A percentile compares a stretch with the other conserved stretches of the same genome.
phyloP scores from a whole-genome alignment of 2,888 invertebrate genomes.

The Drosophila greeni region DNA sequence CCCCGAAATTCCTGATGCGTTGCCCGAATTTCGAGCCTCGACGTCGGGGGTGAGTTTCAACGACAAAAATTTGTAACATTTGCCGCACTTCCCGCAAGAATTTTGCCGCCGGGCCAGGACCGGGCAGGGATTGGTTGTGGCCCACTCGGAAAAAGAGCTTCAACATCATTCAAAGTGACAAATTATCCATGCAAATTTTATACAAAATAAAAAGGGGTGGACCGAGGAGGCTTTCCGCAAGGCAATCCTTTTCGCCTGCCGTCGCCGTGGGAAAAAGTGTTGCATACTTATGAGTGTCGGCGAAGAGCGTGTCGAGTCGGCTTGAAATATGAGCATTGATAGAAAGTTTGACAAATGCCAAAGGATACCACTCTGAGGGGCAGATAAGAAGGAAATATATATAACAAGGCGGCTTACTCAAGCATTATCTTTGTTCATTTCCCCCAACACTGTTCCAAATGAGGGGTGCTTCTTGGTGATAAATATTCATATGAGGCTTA shows the following conservation, averaged over 20 bases:
- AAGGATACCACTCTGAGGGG: slow-evolving; percentile 20
- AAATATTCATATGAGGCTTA: no score
- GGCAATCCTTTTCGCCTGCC: slow-evolving; percentile 45
- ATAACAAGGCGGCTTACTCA: slow-evolving; percentile 35
- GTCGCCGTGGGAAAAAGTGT: slow-evolving; percentile 50
- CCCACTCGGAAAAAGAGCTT: slow-evolving; percentile 63
- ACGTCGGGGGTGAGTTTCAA: slow-evolving; percentile 24
- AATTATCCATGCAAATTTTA: slow-evolving; percentile 73
- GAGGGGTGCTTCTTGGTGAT: background rate
- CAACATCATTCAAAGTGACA: slow-evolving; percentile 73
- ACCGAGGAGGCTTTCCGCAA: slow-evolving; percentile 3
- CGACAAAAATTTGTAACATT: slow-evolving; percentile 73
- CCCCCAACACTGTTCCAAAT: slow-evolving; percentile 8
- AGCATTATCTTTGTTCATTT: slow-evolving; percentile 40
- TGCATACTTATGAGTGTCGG: slow-evolving; percentile 65
- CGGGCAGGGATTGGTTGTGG: slow-evolving; percentile 42
- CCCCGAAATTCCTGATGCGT: slow-evolving; percentile 60
- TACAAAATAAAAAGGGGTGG: slow-evolving; percentile 34
- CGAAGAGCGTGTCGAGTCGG: slow-evolving; percentile 10
- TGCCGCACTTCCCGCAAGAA: slow-evolving; percentile 71
- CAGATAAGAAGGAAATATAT: background rate
- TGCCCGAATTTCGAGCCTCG: slow-evolving; percentile 42
- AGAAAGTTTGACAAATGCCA: slow-evolving; percentile 60
- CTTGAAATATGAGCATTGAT: slow-evolving; percentile 67
- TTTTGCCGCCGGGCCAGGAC: slow-evolving; percentile 35